Percentiles rank a stretch among this genome's conserved stretches.
Evolutionary conservation across 2,113 vertebrate species (phyloP).

Genomic region (Chelonoidis abingdonii): DNA sequence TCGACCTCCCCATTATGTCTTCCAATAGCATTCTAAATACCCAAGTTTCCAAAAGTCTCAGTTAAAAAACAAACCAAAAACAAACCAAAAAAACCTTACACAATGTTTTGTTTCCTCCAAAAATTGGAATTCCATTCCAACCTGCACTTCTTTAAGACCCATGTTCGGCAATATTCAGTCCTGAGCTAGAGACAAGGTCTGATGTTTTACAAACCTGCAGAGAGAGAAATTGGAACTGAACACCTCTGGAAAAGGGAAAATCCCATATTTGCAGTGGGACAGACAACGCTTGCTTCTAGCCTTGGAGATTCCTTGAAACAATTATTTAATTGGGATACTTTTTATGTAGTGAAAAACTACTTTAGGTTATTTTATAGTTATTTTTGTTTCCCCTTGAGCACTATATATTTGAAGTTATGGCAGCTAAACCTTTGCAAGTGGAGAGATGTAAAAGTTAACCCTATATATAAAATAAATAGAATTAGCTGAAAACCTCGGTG

Average conservation of each 20-base stretch:
- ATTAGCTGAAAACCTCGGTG: background rate
- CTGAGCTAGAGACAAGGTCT: accelerated
- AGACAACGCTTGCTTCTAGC: background rate
- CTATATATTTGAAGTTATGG: background rate
- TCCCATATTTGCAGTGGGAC: background rate
- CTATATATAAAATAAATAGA: background rate
- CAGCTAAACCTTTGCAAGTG: background rate
- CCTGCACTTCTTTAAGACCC: background rate
- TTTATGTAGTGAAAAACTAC: background rate
- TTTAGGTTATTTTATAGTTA: background rate
- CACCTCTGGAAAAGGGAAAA: background rate
- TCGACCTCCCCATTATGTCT: background rate
- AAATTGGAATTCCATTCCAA: background rate
- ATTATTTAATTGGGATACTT: background rate
- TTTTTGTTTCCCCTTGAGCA: background rate
- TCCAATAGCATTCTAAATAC: background rate
- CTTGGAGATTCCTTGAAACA: background rate
- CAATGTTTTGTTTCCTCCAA: background rate
- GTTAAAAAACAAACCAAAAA: background rate
- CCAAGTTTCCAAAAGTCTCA: background rate
- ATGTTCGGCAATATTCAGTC: background rate
- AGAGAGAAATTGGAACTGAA: background rate
- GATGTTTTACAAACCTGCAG: background rate
- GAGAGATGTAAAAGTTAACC: background rate
- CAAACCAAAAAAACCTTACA: background rate